phyloP scores from a whole-genome alignment of 2,113 vertebrate species.

The Candoia aspera region DNA sequence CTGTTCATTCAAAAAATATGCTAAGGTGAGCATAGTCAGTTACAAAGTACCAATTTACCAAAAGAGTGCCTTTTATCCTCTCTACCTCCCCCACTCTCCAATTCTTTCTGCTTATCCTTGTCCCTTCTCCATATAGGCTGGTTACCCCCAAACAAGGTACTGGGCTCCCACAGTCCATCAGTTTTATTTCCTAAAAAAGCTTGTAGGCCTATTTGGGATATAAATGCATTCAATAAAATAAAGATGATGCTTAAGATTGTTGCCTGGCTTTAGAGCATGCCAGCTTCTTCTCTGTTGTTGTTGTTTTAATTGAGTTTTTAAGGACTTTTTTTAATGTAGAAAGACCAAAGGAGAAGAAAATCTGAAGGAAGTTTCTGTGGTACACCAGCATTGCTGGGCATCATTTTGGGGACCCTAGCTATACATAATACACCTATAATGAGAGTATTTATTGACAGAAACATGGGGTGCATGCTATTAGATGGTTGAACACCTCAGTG shows the following conservation, averaged over 20 bases:
- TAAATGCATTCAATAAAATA: background rate
- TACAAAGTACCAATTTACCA: background rate
- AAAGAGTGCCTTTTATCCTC: background rate
- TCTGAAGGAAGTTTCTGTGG: background rate
- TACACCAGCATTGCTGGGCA: background rate
- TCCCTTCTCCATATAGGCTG: background rate
- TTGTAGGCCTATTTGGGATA: background rate
- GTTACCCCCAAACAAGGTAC: background rate
- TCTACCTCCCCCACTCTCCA: background rate
- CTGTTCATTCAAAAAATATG: background rate
- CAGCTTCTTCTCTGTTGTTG: background rate
- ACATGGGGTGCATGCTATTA: background rate
- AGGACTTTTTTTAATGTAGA: background rate
- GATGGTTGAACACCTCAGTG: background rate
- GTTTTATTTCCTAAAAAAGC: background rate
- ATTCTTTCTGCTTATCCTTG: background rate
- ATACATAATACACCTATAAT: background rate
- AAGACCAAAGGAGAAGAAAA: background rate
- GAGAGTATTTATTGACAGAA: background rate
- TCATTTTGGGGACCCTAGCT: background rate
- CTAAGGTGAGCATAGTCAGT: background rate
- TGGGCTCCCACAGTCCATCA: background rate
- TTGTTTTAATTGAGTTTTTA: background rate
- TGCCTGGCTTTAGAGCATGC: background rate
- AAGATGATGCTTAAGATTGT: background rate